Conservation (phyloP, 2,797 vertebrate species). For the Carcharodon carcharias region DNA sequence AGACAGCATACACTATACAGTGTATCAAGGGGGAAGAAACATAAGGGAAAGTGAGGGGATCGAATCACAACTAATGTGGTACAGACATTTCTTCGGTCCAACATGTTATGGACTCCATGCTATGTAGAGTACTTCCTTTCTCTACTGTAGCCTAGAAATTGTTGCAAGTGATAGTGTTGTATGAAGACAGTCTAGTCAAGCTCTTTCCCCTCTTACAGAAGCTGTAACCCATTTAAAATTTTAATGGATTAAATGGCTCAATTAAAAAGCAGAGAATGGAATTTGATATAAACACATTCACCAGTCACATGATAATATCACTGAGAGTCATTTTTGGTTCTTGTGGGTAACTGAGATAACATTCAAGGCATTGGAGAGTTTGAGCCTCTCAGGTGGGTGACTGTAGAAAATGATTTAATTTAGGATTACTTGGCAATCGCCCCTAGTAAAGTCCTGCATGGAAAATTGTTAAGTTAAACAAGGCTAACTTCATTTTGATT, state of each 20-base stretch:
- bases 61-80: background rate
- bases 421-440: background rate
- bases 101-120: background rate
- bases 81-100: background rate
- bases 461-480: background rate
- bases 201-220: background rate
- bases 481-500: background rate
- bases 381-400: background rate
- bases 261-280: background rate
- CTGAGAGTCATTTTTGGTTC: background rate
- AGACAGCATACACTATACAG: too few species aligned
- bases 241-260: background rate
- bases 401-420: background rate
- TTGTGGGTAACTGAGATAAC: background rate
- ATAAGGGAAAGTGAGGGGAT: background rate
- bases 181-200: background rate
- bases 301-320: background rate
- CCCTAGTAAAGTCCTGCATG: background rate
- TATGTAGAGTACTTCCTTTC: background rate
- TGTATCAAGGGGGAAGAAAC: background rate
- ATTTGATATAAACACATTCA: background rate
- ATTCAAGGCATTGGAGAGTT: background rate
- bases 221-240: background rate
- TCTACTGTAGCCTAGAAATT: background rate
- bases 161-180: background rate